Base-by-base conservation (phyloP, 2,113 vertebrate species). In the Pluvianellus socialis region DNA sequence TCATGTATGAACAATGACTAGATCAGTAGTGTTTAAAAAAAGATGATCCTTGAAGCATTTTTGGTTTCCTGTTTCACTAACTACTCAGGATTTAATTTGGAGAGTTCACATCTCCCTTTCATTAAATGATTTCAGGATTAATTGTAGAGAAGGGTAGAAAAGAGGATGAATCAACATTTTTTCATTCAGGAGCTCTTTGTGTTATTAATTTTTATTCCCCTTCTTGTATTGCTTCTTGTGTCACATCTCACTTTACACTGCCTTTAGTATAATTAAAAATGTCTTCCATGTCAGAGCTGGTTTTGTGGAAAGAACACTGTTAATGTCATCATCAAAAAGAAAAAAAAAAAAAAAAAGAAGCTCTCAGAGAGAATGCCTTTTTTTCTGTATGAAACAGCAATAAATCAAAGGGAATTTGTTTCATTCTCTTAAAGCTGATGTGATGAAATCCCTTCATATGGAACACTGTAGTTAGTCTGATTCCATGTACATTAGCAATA, bases 91-190 rank as follows among this genome's bases (percentile, higher is more conserved):
- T 96, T 97, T 96, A 94, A 95, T 97, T 55, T 91, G 77, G 71
- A 92, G 84, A 94, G 82, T 70, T 94, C 49, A 86, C 33, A 67
- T 96, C 68, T 91, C 58, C 66, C n/a, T 76, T 82, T 84, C 86
- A 96, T 86, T 95, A 97, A 94, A 88, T 90, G 71, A 84, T 79
- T 94, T 95, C 62, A 70, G 44, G 80, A 94, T 95, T 97, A 95
- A 95, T 91, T 74, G 44, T 21, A 70, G 7, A 11, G 44, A 76
- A 65, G 17, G 14, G 16, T 18, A 80, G 56, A 85, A 85, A 90
- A 80, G 65, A 58, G 23, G 59, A 53, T 58, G 70, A 86, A 93
- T 76, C 71, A 70, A 89, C 66, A 92, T 44, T 47, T 94, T 91
- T 87, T 92, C 38, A 76, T 75, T 88, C 28, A 79, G 63, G 33